phyloP scores from a whole-genome alignment of 2,888 invertebrate genomes.

The Escarpia spicata region DNA sequence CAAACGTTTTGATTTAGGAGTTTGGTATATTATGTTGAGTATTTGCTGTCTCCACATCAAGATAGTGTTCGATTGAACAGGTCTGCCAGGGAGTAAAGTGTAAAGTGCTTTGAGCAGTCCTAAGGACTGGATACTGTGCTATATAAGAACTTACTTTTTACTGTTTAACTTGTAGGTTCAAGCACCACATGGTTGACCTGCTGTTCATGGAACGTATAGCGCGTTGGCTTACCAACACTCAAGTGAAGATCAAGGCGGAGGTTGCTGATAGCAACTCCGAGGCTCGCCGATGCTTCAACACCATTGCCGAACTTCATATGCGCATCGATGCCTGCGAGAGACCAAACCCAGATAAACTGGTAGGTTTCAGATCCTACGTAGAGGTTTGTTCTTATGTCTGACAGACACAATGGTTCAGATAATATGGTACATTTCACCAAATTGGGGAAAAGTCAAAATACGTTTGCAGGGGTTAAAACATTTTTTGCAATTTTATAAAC shows the following conservation, averaged over 20 bases:
- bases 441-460: too few species aligned
- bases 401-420: too few species aligned
- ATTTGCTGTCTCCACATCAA: background rate
- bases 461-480: too few species aligned
- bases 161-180: conserved; percentile 52
- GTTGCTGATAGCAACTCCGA: conserved; percentile 63
- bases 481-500: too few species aligned
- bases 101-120: background rate
- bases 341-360: conserved; percentile 63
- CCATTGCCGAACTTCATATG: conserved; percentile 53
- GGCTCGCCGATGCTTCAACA: conserved; percentile 55
- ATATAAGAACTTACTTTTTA: too few species aligned
- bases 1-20: background rate
- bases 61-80: background rate
- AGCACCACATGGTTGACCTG: conserved; percentile 64
- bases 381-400: too few species aligned
- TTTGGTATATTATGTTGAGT: background rate
- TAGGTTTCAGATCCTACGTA: background rate
- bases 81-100: background rate
- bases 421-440: too few species aligned
- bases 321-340: conserved; percentile 59
- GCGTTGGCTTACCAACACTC: conserved; percentile 64
- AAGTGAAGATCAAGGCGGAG: conserved; percentile 64
- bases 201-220: conserved; percentile 65
- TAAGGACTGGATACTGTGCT: too few species aligned